A percentile compares a stretch with the other conserved stretches of the same genome.
Evolutionary conservation across 2,888 invertebrate genomes (phyloP).

Genomic region (Choreutis nemorana): DNA sequence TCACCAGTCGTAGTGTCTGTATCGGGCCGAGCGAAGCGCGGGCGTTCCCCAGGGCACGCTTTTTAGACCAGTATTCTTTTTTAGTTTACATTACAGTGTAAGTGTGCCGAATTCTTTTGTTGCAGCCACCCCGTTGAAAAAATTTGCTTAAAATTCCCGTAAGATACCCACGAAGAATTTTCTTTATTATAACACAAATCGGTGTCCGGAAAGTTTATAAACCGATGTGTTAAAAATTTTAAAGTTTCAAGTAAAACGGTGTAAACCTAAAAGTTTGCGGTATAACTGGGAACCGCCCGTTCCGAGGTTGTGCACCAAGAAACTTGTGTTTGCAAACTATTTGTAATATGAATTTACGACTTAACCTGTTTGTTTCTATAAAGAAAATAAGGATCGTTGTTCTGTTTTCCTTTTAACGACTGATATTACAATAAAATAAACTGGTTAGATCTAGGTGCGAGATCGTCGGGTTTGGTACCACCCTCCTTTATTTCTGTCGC

Average conservation of each 20-base stretch:
- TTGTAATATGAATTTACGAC: constrained; percentile 50
- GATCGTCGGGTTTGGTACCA: too few species aligned
- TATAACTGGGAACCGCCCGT: constrained; percentile 38
- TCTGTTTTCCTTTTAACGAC: too few species aligned
- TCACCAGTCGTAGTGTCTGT: constrained; percentile 65
- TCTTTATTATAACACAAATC: too few species aligned
- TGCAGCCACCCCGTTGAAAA: constrained; percentile 47
- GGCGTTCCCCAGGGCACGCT: constrained; percentile 57
- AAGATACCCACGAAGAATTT: too few species aligned
- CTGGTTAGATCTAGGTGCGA: too few species aligned
- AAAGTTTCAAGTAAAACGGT: background rate
- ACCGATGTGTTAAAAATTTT: background rate
- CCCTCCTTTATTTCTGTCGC: too few species aligned
- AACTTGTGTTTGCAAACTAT: constrained; percentile 57
- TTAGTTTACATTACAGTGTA: constrained; percentile 63
- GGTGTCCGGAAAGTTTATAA: background rate
- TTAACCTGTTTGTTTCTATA: too few species aligned
- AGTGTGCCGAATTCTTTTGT: constrained; percentile 64
- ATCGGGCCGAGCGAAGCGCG: constrained; percentile 55
- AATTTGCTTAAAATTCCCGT: constrained; percentile 33
- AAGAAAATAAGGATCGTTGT: too few species aligned
- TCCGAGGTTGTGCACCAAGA: constrained; percentile 52
- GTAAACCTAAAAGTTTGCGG: constrained; percentile 12
- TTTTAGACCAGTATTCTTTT: constrained; percentile 63
- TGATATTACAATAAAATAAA: too few species aligned